phyloP scores from a whole-genome alignment of 1,140 invertebrate genomes.

The Panagrolaimus sp. region DNA sequence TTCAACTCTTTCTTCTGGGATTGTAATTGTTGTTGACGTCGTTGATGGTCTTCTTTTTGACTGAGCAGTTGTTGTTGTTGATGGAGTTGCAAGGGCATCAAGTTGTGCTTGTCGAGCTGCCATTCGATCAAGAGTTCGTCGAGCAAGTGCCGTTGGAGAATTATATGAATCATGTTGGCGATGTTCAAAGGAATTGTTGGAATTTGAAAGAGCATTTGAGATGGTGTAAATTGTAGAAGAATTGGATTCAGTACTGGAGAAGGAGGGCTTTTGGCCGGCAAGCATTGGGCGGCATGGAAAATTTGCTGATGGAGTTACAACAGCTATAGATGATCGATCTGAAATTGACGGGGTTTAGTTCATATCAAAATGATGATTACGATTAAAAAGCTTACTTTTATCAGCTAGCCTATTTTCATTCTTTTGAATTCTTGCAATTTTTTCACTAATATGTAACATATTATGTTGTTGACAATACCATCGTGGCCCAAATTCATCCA shows the following conservation, averaged over 20 bases:
- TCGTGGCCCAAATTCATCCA: neutral
- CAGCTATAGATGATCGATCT: neutral
- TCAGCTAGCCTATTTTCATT: neutral
- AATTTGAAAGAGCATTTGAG: neutral
- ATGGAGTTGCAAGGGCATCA: neutral
- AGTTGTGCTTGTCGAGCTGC: neutral
- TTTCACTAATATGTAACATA: neutral
- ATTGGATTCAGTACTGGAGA: neutral
- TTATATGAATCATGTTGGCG: neutral
- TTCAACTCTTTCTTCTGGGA: neutral
- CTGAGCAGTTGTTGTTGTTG: neutral
- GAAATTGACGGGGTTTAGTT: neutral
- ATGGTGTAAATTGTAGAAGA: neutral
- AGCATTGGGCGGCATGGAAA: neutral
- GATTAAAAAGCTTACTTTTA: no score
- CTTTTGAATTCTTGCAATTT: neutral
- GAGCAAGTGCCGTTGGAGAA: neutral
- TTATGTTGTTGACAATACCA: conserved; percentile 10
- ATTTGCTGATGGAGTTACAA: neutral
- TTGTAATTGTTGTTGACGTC: neutral
- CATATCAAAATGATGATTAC: no score
- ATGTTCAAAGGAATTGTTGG: no score
- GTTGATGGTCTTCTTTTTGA: neutral
- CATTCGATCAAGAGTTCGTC: neutral
- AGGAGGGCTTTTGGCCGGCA: neutral